These are phyloP conservation scores for Oenanthe oenanthe DNA, from an alignment of 2,113 vertebrate species.

Conservation along the genomic window DNA sequence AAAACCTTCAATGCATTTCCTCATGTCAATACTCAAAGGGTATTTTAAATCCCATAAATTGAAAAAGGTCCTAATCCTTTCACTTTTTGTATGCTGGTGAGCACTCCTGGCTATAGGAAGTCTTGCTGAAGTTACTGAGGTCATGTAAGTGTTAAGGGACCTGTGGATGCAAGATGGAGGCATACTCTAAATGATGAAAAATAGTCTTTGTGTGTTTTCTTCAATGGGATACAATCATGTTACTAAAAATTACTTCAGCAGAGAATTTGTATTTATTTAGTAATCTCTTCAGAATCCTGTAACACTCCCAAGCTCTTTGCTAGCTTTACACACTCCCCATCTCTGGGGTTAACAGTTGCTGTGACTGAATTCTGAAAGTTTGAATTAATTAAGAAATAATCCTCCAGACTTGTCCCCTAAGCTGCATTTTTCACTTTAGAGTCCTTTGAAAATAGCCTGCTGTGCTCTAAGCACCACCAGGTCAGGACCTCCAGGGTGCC, in stretches of 20 bases:
- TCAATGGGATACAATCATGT: background rate
- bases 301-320: background rate
- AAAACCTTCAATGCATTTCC: background rate
- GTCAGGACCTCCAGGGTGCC: accelerated
- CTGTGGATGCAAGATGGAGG: background rate
- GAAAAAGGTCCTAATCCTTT: background rate
- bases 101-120: background rate
- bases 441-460: background rate
- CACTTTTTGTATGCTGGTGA: background rate
- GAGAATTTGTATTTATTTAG: background rate
- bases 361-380: background rate
- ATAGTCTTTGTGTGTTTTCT: background rate
- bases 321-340: background rate
- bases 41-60: background rate
- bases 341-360: background rate
- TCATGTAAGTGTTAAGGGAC: background rate
- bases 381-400: background rate
- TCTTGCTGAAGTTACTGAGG: background rate
- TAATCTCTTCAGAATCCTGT: background rate
- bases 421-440: background rate
- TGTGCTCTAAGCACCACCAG: background rate
- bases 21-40: background rate
- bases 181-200: background rate
- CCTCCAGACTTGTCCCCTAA: background rate
- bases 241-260: background rate